Percentiles rank a stretch among this genome's conserved stretches.
phyloP scores from a whole-genome alignment of 2,113 vertebrate genomes.

The Numenius arquata region DNA sequence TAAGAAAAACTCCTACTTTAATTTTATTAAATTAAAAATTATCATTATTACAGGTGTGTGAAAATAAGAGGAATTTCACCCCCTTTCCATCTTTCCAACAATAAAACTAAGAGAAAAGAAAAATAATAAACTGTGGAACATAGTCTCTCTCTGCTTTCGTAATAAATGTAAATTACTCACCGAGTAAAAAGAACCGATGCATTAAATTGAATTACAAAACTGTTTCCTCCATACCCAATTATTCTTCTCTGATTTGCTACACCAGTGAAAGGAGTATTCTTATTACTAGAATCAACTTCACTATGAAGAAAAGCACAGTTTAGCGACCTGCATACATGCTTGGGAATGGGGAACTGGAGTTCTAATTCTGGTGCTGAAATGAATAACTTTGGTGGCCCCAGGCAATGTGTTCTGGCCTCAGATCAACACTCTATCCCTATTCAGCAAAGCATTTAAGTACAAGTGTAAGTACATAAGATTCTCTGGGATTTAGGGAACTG shows the following conservation, averaged over 20 bases:
- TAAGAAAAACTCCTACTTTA: slow-evolving; percentile 16
- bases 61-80: slow-evolving; percentile 10
- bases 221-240: background rate
- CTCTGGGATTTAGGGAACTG: background rate
- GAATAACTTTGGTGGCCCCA: background rate
- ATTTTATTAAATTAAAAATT: slow-evolving; percentile 24
- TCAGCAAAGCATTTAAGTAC: background rate
- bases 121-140: background rate
- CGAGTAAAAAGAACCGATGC: background rate
- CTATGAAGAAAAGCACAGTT: background rate
- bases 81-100: background rate
- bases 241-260: background rate
- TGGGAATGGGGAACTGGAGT: background rate
- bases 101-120: background rate
- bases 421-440: background rate
- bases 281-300: background rate
- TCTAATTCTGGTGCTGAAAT: background rate
- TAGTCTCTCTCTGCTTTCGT: background rate
- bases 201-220: background rate
- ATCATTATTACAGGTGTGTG: slow-evolving; percentile 6
- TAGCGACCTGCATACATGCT: background rate
- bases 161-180: slow-evolving; percentile 13
- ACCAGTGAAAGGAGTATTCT: background rate
- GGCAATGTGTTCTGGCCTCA: background rate
- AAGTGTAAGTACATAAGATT: background rate